Percentiles rank a stretch among this genome's conserved stretches.
Conservation (phyloP, 2,113 vertebrate species). For the Donacobius atricapilla region DNA sequence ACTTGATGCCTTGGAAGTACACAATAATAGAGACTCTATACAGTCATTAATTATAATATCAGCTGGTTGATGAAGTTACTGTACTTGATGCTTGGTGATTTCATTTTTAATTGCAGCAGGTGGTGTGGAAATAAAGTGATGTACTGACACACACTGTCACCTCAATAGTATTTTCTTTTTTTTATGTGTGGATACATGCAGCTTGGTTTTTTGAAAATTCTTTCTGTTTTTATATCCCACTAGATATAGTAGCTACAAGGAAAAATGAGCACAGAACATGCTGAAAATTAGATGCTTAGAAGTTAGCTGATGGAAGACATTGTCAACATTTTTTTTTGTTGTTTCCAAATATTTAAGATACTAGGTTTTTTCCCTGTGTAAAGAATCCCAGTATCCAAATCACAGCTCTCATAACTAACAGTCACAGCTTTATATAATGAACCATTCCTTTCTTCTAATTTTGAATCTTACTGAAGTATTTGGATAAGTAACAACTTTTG, state of each 20-base stretch:
- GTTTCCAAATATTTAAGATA: background rate
- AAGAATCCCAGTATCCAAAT: background rate
- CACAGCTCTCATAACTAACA: background rate
- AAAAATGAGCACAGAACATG: background rate
- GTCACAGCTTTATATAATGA: background rate
- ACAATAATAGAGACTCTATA: slow-evolving; percentile 45
- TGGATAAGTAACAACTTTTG: background rate
- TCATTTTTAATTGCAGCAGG: slow-evolving; percentile 51
- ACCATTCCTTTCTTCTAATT: background rate
- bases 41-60: slow-evolving; percentile 67
- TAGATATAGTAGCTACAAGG: background rate
- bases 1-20: slow-evolving; percentile 59
- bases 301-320: background rate
- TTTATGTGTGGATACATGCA: slow-evolving; percentile 40
- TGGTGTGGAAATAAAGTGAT: slow-evolving; percentile 1
- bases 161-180: background rate
- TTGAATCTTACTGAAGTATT: background rate
- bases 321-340: background rate
- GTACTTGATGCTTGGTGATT: slow-evolving; percentile 28
- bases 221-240: background rate
- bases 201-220: background rate
- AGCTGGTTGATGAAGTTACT: slow-evolving; percentile 48
- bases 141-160: slow-evolving; percentile 34
- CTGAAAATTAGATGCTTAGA: background rate
- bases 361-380: rapidly evolving